Conservation (phyloP, 2,797 vertebrate species). For the Falco novaeseelandiae region DNA sequence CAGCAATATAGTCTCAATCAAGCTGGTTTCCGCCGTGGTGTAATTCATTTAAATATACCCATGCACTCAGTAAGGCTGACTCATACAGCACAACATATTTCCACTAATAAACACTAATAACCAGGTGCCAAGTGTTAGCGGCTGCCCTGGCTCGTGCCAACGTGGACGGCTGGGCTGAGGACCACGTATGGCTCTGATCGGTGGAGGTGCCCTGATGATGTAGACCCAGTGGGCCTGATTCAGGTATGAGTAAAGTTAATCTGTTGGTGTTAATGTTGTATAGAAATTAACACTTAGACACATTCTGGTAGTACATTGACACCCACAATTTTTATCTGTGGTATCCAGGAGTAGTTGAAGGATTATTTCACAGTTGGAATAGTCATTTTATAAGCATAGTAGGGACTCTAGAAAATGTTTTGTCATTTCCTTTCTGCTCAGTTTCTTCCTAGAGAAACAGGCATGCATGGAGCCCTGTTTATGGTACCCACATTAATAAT, state of each 20-base stretch:
- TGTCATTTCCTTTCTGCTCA: slow-evolving; percentile 11
- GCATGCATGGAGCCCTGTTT: neutral
- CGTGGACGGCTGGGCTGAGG: neutral
- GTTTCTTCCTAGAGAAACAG: neutral
- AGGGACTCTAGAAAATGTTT: slow-evolving; percentile 24
- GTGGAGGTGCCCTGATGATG: neutral
- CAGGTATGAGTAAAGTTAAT: neutral
- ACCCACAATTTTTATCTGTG: neutral
- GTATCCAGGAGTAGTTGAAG: neutral
- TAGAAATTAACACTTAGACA: neutral
- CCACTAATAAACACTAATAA: neutral
- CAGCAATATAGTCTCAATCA: neutral
- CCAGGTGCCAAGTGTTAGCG: neutral
- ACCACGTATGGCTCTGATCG: rapidly evolving
- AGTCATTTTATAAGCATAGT: neutral
- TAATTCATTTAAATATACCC: neutral
- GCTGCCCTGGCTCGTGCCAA: neutral
- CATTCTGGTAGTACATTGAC: neutral
- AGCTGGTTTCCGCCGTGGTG: rapidly evolving
- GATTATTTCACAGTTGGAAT: neutral
- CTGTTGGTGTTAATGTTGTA: neutral
- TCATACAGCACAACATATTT: slow-evolving; percentile 2
- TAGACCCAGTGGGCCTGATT: neutral
- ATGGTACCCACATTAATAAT: neutral
- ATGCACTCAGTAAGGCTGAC: neutral